Evolutionary conservation across 2,888 invertebrate genomes (phyloP).

Genomic region (Phalera bucephala): DNA sequence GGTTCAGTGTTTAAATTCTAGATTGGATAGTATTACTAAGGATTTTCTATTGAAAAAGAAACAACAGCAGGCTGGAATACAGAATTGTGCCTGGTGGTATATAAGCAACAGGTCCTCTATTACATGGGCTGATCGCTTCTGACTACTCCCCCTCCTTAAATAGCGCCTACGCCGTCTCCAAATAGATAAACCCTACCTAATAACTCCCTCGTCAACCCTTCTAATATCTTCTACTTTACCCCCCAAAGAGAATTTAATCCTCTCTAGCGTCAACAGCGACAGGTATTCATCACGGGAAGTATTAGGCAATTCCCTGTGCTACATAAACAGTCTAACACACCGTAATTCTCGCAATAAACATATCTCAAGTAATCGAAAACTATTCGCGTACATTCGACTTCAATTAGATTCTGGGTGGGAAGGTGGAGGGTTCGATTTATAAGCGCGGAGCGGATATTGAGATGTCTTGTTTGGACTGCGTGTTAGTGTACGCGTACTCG

Average conservation of each 20-base stretch:
- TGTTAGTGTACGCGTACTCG: no score
- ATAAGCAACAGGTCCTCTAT: no score
- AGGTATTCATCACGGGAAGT: not conserved
- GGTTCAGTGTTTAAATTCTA: no score
- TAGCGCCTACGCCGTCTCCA: no score
- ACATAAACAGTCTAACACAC: constrained; percentile 17
- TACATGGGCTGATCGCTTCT: no score
- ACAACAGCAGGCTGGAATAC: no score
- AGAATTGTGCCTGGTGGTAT: no score
- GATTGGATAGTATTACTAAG: no score
- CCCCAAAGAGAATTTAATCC: not conserved
- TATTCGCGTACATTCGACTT: constrained; percentile 28
- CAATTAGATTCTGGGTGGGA: constrained; percentile 5
- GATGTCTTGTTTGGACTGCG: no score
- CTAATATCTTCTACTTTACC: not conserved
- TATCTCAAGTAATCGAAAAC: constrained; percentile 44
- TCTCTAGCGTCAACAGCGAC: not conserved
- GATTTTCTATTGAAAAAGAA: no score
- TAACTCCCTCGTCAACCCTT: not conserved
- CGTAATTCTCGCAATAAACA: constrained; percentile 30
- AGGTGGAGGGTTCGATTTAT: not conserved
- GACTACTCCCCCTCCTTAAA: no score
- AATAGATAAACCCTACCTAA: no score
- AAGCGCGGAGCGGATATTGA: not conserved
- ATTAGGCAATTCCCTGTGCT: constrained; percentile 1